Evolutionary conservation across 2,113 vertebrate species (phyloP), one percentile per base, ranked within the genome.

Genomic region (Cyprichromis sp.): DNA sequence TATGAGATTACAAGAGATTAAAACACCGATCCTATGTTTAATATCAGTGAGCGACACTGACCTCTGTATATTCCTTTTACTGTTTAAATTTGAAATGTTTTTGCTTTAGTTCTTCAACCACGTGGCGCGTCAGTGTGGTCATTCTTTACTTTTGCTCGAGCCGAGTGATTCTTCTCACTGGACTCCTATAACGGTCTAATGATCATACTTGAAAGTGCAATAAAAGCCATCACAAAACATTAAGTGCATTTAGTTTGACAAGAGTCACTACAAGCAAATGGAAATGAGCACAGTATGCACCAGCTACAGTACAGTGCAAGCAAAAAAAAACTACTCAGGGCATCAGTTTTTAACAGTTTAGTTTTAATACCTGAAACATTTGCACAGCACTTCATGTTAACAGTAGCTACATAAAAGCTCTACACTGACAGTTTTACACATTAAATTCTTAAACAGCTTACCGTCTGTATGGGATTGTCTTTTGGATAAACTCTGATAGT

Each of bases 401-500:
- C 10, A 76, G 40, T 5, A 17, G 24, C 42, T 61, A 71, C 59
- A 78, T 66, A 73, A 8, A 57, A 61, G 40, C 13, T 76, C 17
- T 42, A 82, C 1, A 79, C 10, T 8, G 9, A 54, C 2, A 54
- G 8, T 26, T 87, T 61, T 57, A 83, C 54, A 55, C 0, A 2
- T 38, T n/a, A 29, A 5, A 47, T 50, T 24, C 52, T 45, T 47
- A 26, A 16, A 29, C 21, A 71, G 38, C 26, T 5, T 1, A 50
- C 9, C 45, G 83, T 31, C 34, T 34, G 8, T 24, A 2, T 2
- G 29, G 14, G 66, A 63, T n/a, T 82, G 84, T 85, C 73, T 84
- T 83, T 83, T 34, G 59, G 59, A 63, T 86, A 86, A 53, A 85
- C 81, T 57, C 21, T 87, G 80, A 68, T 80, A 81, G 86, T 11